Conservation (phyloP, 2,113 vertebrate species). For the Siniperca chuatsi region DNA sequence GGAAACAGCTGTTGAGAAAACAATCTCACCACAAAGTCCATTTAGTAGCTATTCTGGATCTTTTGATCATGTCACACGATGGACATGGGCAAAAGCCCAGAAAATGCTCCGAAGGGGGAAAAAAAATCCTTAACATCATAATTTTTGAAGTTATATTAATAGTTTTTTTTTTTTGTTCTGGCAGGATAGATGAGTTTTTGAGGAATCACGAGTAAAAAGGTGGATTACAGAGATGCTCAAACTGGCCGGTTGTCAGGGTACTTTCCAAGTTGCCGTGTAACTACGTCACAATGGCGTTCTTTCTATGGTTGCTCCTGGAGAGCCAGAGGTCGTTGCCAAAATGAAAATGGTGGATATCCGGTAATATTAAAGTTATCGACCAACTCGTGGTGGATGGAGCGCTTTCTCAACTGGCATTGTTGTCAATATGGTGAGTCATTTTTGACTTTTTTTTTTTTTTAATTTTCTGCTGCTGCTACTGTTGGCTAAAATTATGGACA, state of each 20-base stretch:
- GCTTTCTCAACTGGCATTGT: background rate
- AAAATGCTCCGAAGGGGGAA: background rate
- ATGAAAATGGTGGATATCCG: no score
- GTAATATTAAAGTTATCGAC: background rate
- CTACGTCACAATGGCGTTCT: background rate
- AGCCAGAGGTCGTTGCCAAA: no score
- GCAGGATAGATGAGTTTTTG: background rate
- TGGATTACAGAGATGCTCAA: background rate
- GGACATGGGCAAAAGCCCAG: background rate
- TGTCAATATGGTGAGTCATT: background rate
- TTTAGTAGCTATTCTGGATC: background rate
- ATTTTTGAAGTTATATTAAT: background rate
- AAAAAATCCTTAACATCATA: background rate
- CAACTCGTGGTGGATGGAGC: fast-evolving
- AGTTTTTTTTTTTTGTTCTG: background rate
- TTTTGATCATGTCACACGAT: background rate
- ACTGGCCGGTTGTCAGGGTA: background rate
- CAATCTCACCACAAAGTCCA: background rate
- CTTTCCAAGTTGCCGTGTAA: background rate
- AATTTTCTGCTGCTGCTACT: background rate
- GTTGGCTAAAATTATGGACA: background rate
- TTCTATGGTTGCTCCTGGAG: no score
- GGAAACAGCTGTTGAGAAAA: background rate
- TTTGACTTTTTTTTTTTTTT: no score
- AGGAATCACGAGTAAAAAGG: background rate